phyloP scores from a whole-genome alignment of 2,113 vertebrate species.

The Origma solitaria region DNA sequence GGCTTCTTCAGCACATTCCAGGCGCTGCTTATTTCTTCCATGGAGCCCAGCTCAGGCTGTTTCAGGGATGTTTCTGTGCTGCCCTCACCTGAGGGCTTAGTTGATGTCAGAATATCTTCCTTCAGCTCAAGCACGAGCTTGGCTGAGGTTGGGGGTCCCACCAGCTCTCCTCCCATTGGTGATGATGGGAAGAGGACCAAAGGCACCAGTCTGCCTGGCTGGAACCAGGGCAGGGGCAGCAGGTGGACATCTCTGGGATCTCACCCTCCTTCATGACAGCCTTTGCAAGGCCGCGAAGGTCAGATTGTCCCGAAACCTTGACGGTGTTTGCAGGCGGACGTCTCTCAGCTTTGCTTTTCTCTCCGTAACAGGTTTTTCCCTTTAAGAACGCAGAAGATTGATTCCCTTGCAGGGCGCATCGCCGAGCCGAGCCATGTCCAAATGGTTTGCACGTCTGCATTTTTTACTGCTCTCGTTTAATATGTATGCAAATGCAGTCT shows the following conservation, averaged over 20 bases:
- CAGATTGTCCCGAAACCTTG: not conserved
- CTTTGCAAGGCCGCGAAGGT: not conserved
- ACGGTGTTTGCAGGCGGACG: not conserved
- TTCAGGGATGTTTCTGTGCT: not conserved
- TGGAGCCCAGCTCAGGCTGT: not conserved
- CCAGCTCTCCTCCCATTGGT: not conserved
- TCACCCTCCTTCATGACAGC: not conserved
- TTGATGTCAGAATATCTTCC: not conserved
- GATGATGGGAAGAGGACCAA: not conserved
- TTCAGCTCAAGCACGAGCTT: not conserved
- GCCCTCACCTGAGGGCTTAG: not conserved
- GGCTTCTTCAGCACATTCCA: not conserved
- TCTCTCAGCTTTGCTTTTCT: constrained; percentile 1
- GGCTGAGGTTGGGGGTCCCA: not conserved
- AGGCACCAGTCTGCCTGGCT: not conserved
- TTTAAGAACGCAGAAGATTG: constrained; percentile 74
- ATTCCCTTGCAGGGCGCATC: constrained; percentile 76
- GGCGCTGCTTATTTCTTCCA: not conserved
- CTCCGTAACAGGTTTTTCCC: constrained; percentile 58
- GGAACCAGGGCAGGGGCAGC: not conserved
- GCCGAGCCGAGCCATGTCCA: constrained; percentile 73
- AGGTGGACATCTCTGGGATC: not conserved
- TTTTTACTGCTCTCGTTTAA: constrained; percentile 81
- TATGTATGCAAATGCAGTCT: constrained; percentile 83
- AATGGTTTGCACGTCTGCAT: constrained; percentile 82